Base-by-base conservation (phyloP, 2,888 invertebrate genomes). In the Cynaeus angustus region DNA sequence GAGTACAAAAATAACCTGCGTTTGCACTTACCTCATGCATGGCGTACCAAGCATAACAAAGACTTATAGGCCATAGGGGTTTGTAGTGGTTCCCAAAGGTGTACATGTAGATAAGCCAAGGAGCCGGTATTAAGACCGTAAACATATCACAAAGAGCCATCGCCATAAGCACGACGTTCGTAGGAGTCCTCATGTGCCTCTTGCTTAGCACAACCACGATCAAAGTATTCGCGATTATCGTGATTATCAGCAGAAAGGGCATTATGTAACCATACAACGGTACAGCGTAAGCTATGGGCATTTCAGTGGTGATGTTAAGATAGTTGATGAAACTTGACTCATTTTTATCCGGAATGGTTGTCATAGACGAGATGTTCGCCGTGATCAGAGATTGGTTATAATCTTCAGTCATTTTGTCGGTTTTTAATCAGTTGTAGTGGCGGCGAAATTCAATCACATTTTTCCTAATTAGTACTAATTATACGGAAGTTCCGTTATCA, bases 101-200 rank as follows among this genome's bases (percentile, higher is more conserved):
- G 86, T 95, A 96, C 92, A 96, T 94, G 83, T 96, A 95, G 85
- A 97, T 91, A 52, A 96, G 91, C 91, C 95, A 96, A 0, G 96
- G 96, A 0, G 96, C 92, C 0, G 96, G 96, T 81, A 96, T 93
- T 59, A 96, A 88, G 80, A 96, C 92, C 0, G 97, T 98, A 83
- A 97, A 91, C 91, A 97, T 94, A 86, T 98, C 98, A 77, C 96
- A 95, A 3, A 98, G 88, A 0, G 98, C 97, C 96, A 98, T 98
- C n/a, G 94, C 94, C 90, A 96, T 92, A 1, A 97, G 89, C 0
- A 97, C 94, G n/a, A 93, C 90, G 85, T 97, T 97, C 3, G 97
- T 97, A 0, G 97, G 96, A 0, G 95, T 94, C 26, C 94, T 85
- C 97, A 98, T 97, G 85, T 97, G 96, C 33, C 93, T 89, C 75